Evolutionary conservation across 2,797 vertebrate species (phyloP).

Genomic region (Pantherophis alleghaniensis): DNA sequence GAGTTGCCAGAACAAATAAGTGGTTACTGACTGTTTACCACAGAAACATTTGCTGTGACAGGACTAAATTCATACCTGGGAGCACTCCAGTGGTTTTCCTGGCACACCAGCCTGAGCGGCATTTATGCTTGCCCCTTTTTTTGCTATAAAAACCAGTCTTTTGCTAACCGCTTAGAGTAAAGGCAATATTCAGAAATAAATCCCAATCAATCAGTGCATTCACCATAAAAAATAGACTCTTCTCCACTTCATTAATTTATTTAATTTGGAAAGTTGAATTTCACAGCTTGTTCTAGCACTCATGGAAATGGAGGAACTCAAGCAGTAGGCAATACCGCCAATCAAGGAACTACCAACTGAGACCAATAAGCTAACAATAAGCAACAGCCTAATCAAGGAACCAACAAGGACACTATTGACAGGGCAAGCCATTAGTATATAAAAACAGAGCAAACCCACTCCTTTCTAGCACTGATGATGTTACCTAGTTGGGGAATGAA

Average conservation of each 20-base stretch:
- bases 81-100: conserved; percentile 68
- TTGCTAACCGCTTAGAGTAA: conserved; percentile 49
- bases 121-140: conserved; percentile 58
- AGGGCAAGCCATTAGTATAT: background rate
- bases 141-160: conserved; percentile 60
- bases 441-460: background rate
- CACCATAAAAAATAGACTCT: conserved; percentile 53
- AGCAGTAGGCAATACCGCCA: background rate
- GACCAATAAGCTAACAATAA: background rate
- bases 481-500: background rate
- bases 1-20: conserved; percentile 51
- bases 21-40: conserved; percentile 58
- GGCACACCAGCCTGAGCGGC: conserved; percentile 64
- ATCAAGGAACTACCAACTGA: background rate
- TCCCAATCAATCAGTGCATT: conserved; percentile 54
- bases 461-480: background rate
- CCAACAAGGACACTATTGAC: background rate
- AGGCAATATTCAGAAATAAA: conserved; percentile 52
- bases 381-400: background rate
- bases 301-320: background rate
- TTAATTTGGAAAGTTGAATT: conserved; percentile 5
- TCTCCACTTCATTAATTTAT: conserved; percentile 28
- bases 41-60: conserved; percentile 61
- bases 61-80: conserved; percentile 68
- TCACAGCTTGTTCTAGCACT: background rate